Base-by-base conservation (phyloP, 2,113 vertebrate species). In the Eublepharis macularius region DNA sequence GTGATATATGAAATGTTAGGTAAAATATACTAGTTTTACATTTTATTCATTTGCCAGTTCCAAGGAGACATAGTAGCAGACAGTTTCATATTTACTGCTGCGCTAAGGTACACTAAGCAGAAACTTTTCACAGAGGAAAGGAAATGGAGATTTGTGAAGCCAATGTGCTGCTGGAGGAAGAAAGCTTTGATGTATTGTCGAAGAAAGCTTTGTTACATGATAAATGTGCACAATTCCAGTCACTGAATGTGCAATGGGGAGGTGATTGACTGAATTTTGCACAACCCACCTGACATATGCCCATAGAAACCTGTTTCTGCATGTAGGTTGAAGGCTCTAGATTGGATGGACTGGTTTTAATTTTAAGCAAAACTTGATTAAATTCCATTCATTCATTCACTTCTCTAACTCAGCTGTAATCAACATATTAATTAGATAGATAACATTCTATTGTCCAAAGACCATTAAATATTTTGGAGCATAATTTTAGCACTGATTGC, bases 381-480 rank as follows among this genome's bases (percentile, higher is more conserved):
- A 13, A 26, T 73, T n/a, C 32, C 16, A 72, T 72, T 24, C 51
- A 65, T n/a, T n/a, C 41, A 65, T 66, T 63, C n/a, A 51, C 39
- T 63, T 21, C 19, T 39, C 11, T 76, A 43, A 47, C 12, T 45
- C n/a, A 47, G 10, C 11, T 74, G 6, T n/a, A 83, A 83, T 63
- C 54, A 51, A 17, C 51, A 70, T 14, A 13, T 3, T 39, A 41
- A 41, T 7, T 36, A 66, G 17, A 65, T n/a, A 51, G 36, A 60
- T 57, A 74, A 34, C 63, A 81, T 89, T 70, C 87, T 94, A 91
- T 92, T 83, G 88, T 82, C 54, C 88, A 82, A 84, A 76, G 86
- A 90, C 91, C 88, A 89, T 92, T 87, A 88, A 94, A 77, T 91
- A 93, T 83, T 92, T 85, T 86, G 51, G 54, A 89, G 70, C 81